Conservation (phyloP, 2,888 invertebrate genomes). For the Atethmia centrago region DNA sequence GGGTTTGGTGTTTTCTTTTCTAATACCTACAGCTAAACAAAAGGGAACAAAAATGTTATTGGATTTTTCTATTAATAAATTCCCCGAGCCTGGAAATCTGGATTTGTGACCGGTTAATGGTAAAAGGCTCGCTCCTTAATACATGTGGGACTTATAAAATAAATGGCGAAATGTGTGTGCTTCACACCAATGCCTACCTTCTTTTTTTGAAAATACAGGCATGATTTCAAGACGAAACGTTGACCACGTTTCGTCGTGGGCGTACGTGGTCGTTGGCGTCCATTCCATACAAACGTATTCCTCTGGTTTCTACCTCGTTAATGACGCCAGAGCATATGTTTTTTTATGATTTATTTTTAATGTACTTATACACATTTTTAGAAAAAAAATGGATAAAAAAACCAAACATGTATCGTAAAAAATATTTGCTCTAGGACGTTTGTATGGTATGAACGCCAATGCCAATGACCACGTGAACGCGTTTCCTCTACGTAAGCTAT, state of each 20-base stretch:
- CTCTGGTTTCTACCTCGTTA: background rate
- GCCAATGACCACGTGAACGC: too few relatives aligned
- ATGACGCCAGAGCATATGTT: background rate
- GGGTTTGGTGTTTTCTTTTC: background rate
- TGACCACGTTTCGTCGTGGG: too few relatives aligned
- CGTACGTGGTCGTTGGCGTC: background rate
- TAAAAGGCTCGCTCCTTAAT: background rate
- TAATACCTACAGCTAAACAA: background rate
- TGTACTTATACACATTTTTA: background rate
- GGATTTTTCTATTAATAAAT: background rate
- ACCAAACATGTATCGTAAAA: too few relatives aligned
- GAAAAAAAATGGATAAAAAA: too few relatives aligned
- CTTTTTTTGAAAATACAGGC: background rate
- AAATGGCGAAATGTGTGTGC: background rate
- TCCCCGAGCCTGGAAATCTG: background rate
- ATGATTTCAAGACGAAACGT: too few relatives aligned
- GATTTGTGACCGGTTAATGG: conserved; percentile 1
- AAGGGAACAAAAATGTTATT: background rate
- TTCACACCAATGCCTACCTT: background rate
- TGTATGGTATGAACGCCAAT: background rate
- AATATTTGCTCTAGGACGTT: too few relatives aligned
- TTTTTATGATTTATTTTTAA: background rate
- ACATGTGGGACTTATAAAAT: conserved; percentile 2
- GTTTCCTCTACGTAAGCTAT: too few relatives aligned
- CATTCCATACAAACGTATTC: background rate